These are phyloP conservation scores for Rallus crepitans DNA, from an alignment of 2,797 vertebrate species.

Conservation along the genomic window DNA sequence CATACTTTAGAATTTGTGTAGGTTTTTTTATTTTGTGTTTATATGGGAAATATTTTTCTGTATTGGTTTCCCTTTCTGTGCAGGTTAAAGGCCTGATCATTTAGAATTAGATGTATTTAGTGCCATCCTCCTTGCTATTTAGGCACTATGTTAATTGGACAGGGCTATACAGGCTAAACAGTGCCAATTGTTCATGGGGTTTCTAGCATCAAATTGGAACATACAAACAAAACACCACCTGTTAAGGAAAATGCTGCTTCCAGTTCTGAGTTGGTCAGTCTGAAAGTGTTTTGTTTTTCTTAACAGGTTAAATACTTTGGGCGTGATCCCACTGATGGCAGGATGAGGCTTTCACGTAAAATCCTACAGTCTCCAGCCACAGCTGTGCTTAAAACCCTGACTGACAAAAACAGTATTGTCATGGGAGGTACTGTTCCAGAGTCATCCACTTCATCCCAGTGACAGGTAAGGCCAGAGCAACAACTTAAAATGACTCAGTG, in stretches of 20 bases:
- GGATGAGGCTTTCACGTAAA: conserved; percentile 97
- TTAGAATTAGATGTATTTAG: not conserved
- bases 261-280: not conserved
- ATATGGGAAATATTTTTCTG: not conserved
- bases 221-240: not conserved
- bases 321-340: conserved; percentile 94
- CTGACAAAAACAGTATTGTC: conserved; percentile 89
- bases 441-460: conserved; percentile 69
- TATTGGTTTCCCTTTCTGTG: not conserved
- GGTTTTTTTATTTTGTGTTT: not conserved
- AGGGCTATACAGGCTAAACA: not conserved
- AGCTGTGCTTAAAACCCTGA: conserved; percentile 85
- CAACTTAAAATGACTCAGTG: not conserved
- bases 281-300: conserved; percentile 1
- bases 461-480: conserved; percentile 10
- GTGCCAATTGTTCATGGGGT: not conserved
- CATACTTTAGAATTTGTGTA: not conserved
- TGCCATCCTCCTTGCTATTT: not conserved
- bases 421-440: conserved; percentile 78
- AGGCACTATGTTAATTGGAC: not conserved
- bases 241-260: not conserved
- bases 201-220: not conserved
- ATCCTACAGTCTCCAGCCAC: conserved; percentile 90
- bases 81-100: not conserved
- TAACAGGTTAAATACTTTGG: conserved; percentile 97